Base-by-base conservation (phyloP, 2,113 vertebrate genomes). In the Mungos mungo region DNA sequence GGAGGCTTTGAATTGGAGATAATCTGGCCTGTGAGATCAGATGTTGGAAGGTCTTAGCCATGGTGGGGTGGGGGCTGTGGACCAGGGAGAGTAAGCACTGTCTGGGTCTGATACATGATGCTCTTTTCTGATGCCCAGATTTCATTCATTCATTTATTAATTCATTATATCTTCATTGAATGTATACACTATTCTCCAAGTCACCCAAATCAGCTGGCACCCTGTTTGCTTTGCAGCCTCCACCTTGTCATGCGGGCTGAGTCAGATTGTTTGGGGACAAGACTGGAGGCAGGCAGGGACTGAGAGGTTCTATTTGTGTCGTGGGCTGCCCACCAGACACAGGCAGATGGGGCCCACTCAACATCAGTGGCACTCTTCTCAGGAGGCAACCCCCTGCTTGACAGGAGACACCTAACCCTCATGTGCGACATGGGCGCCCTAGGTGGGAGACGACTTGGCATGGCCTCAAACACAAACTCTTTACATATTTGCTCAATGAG, bases 351-450 rank as follows among this genome's bases (percentile, higher is more conserved):
- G 18, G 3, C 21, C 68, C 6, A 7, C 54, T 66, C 14, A 1
- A 7, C 6, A 13, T 33, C 54, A 23, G 0, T 2, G 4, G 65
- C 29, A 1, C 74, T 31, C 23, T 6, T 45, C 31, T 27, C 3
- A 5, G 14, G 23, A 29, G 13, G 7, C 63, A 16, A 18, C 60
- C 50, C 27, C 15, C n/a, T 11, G 5, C 33, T 21, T 4, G 21
- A 52, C 15, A 18, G 74, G 74, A 41, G 2, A 8, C 38, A 60
- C 29, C 14, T 12, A 33, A 8, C 38, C 18, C 23, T 7, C 1
- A 2, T 33, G 9, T 3, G 18, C 4, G 50, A 14, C 0, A 0
- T 2, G 3, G 9, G 81, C 1, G 21, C 33, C 52, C 38, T 29
- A 16, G 80, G 41, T 15, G 33, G 54, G 72, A 83, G 15, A n/a